A percentile compares a stretch with the other conserved stretches of the same genome.
Conservation (phyloP, 2,113 vertebrate genomes). For the Cebidichthys violaceus region DNA sequence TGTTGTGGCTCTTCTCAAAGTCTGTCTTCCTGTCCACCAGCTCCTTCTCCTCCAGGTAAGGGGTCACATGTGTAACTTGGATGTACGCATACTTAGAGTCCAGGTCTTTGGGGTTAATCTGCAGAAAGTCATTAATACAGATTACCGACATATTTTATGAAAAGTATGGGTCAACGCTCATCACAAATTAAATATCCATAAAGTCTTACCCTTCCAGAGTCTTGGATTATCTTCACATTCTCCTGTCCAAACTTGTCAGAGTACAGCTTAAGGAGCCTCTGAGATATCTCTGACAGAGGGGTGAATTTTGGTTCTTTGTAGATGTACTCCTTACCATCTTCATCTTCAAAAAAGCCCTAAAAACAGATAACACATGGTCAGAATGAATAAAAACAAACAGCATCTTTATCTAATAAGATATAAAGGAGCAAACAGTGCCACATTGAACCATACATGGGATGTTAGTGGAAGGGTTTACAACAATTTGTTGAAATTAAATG, state of each 20-base stretch:
- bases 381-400: neutral
- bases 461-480: slow-evolving; percentile 38
- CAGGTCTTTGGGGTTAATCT: slow-evolving; percentile 99
- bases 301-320: slow-evolving; percentile 99
- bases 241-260: slow-evolving; percentile 98
- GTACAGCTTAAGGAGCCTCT: slow-evolving; percentile 97
- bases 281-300: slow-evolving; percentile 95
- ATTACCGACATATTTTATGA: neutral
- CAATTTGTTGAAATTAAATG: slow-evolving; percentile 12
- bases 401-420: neutral
- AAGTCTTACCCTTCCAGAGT: slow-evolving; percentile 92
- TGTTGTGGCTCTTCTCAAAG: slow-evolving; percentile 97
- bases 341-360: slow-evolving; percentile 97
- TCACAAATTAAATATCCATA: neutral
- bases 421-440: slow-evolving; percentile 31
- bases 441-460: slow-evolving; percentile 25
- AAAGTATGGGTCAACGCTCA: too few species aligned
- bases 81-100: slow-evolving; percentile 98
- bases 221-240: slow-evolving; percentile 99
- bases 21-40: slow-evolving; percentile 93
- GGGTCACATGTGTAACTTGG: slow-evolving; percentile 96
- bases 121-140: slow-evolving; percentile 24
- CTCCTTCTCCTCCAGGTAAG: slow-evolving; percentile 97
- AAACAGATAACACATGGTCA: slow-evolving; percentile 44
- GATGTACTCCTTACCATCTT: slow-evolving; percentile 98